Evolutionary conservation across 2,797 vertebrate genomes (phyloP).

Genomic region (Orestias chungarensis): DNA sequence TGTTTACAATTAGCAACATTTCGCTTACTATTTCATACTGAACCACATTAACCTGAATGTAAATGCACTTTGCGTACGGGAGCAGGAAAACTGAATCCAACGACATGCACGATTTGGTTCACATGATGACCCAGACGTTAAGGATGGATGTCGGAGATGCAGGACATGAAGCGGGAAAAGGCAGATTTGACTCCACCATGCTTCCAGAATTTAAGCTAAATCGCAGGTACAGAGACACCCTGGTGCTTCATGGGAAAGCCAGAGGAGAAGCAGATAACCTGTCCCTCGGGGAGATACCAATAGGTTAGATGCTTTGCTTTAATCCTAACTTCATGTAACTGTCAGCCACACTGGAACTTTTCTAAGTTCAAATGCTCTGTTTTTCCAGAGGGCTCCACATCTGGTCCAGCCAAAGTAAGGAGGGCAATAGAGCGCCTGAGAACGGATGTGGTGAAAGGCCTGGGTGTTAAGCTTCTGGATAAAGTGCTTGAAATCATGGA

Average conservation of each 20-base stretch:
- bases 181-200: slow-evolving; percentile 47
- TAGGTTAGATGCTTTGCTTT: slow-evolving; percentile 67
- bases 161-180: slow-evolving; percentile 54
- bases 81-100: slow-evolving; percentile 82
- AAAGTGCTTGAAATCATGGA: slow-evolving; percentile 90
- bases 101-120: slow-evolving; percentile 93
- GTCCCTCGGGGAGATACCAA: slow-evolving; percentile 81
- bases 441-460: slow-evolving; percentile 89
- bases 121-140: slow-evolving; percentile 93
- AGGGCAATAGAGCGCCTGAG: slow-evolving; percentile 90
- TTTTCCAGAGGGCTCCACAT: slow-evolving; percentile 71
- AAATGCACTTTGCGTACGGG: neutral
- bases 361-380: slow-evolving; percentile 12
- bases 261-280: slow-evolving; percentile 78
- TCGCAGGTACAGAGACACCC: slow-evolving; percentile 90
- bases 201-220: slow-evolving; percentile 88
- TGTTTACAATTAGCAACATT: neutral
- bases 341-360: neutral
- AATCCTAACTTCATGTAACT: neutral
- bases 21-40: neutral
- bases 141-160: slow-evolving; percentile 84
- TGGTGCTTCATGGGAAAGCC: slow-evolving; percentile 91
- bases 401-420: slow-evolving; percentile 88
- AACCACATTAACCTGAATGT: neutral
- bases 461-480: slow-evolving; percentile 92